These are phyloP conservation scores for Machimus rusticus DNA, from an alignment of 2,888 invertebrate genomes.

Conservation along the genomic window DNA sequence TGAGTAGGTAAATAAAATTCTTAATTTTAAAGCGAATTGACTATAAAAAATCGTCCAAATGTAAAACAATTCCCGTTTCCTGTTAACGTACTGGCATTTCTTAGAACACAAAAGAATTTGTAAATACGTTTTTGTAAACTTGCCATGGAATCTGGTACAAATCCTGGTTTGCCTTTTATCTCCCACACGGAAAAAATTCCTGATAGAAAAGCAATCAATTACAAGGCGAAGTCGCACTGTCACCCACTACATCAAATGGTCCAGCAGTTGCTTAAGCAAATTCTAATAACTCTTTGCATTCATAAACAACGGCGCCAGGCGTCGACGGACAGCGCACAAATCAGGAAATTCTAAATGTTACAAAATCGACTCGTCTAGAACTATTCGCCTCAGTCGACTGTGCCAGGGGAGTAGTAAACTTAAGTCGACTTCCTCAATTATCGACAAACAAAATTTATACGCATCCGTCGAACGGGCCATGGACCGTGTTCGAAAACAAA, in stretches of 20 bases:
- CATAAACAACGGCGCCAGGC: neutral
- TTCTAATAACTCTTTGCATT: neutral
- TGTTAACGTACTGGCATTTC: neutral
- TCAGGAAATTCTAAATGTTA: neutral
- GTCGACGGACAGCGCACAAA: neutral
- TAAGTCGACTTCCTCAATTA: neutral
- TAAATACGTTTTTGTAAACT: neutral
- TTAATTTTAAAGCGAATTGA: neutral
- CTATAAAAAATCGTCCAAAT: neutral
- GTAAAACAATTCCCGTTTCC: neutral
- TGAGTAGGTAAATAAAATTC: too few relatives aligned
- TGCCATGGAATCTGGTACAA: neutral
- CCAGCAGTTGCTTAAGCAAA: neutral
- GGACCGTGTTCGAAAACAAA: neutral
- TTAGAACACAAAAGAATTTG: neutral
- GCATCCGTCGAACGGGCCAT: neutral
- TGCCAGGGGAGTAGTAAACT: neutral
- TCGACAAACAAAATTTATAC: neutral
- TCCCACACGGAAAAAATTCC: neutral
- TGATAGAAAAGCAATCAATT: neutral
- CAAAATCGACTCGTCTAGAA: neutral
- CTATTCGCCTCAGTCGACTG: neutral
- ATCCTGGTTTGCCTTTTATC: neutral
- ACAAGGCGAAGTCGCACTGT: neutral
- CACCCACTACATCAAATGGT: neutral